Evolutionary conservation across 2,113 vertebrate genomes (phyloP).

Genomic region (Odontophorus gujanensis): DNA sequence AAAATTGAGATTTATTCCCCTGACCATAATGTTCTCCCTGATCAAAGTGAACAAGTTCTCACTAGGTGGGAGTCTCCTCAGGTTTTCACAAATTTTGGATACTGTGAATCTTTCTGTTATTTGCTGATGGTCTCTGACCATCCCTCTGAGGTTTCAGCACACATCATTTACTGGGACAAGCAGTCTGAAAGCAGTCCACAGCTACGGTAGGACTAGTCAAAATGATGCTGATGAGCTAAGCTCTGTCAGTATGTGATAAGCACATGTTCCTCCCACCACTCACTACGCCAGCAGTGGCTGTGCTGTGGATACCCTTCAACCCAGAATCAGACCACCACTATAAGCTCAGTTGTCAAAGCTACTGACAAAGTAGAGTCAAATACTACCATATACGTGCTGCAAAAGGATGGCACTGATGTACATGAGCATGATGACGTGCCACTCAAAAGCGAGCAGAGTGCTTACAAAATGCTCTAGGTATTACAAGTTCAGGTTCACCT

Average conservation of each 20-base stretch:
- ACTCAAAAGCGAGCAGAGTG: background rate
- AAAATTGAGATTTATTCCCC: background rate
- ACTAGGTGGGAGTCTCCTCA: background rate
- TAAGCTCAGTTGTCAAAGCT: background rate
- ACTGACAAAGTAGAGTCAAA: background rate
- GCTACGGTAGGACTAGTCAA: accelerated
- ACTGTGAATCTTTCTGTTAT: background rate
- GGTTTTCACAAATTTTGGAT: background rate
- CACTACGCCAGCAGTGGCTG: background rate
- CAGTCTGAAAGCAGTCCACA: background rate
- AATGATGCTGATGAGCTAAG: background rate
- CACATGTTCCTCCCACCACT: background rate
- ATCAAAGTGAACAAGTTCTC: background rate
- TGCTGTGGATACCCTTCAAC: background rate
- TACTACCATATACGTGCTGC: accelerated
- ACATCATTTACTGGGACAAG: background rate
- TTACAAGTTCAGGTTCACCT: background rate
- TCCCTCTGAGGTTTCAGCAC: background rate
- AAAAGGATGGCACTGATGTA: background rate
- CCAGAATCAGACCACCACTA: background rate
- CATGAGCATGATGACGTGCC: background rate
- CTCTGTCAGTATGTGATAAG: background rate
- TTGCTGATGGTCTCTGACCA: accelerated
- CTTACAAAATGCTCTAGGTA: background rate
- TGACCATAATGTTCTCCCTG: background rate